A percentile compares a stretch with the other conserved stretches of the same genome.
Conservation (phyloP, 2,797 vertebrate species). For the Amazonetta brasiliensis region DNA sequence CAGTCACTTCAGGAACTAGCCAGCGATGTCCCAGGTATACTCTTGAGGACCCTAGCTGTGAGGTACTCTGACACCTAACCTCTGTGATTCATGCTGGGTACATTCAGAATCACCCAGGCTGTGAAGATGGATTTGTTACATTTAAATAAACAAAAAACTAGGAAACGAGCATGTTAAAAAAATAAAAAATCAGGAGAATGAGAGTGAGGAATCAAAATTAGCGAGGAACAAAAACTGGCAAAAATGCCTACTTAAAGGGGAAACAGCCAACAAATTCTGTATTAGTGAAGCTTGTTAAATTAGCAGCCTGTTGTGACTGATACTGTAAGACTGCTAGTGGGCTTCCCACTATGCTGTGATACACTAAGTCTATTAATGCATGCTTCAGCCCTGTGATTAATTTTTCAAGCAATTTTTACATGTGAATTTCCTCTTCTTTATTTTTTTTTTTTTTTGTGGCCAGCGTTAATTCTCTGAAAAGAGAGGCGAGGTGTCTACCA, state of each 20-base stretch:
- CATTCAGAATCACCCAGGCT: background rate
- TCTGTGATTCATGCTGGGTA: background rate
- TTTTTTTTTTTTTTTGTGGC: background rate
- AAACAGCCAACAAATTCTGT: conserved; percentile 1
- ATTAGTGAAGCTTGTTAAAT: conserved; percentile 32
- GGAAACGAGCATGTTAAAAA: background rate
- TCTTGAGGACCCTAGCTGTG: background rate
- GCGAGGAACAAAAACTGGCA: background rate
- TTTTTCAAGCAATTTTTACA: background rate
- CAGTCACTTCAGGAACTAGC: background rate
- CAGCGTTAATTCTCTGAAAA: background rate
- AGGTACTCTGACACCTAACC: background rate
- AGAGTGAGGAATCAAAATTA: background rate
- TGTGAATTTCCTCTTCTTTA: background rate
- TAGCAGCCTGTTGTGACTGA: conserved; percentile 31
- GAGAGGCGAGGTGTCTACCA: background rate
- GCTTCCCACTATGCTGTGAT: background rate
- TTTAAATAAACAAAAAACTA: background rate
- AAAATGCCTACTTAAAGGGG: background rate
- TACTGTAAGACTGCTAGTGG: background rate
- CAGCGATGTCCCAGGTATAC: background rate
- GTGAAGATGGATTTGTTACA: background rate
- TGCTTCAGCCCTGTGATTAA: background rate
- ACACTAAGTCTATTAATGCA: background rate
- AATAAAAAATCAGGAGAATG: conserved; percentile 4